phyloP scores from a whole-genome alignment of 2,797 vertebrate species.

The Amblyopsis hoosieri region DNA sequence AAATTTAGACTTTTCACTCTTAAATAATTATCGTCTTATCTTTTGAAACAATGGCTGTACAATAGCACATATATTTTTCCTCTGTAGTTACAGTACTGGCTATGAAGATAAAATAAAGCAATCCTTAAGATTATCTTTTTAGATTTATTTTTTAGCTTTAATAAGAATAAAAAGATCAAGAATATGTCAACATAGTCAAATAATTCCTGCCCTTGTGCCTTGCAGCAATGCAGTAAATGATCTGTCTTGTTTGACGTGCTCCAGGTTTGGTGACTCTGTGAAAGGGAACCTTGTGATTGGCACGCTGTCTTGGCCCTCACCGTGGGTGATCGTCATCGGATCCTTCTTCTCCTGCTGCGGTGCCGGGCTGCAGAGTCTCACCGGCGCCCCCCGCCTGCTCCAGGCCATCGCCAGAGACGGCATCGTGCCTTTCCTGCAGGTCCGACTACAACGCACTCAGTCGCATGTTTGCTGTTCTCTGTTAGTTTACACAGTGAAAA shows the following conservation, averaged over 20 bases:
- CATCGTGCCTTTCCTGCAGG: slow-evolving; percentile 92
- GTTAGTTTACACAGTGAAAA: background rate
- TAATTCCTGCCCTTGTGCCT: background rate
- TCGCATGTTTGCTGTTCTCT: background rate
- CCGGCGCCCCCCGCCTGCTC: slow-evolving; percentile 90
- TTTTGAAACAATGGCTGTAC: no score
- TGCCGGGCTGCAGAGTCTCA: slow-evolving; percentile 93
- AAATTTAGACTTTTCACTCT: no score
- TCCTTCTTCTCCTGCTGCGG: slow-evolving; percentile 97
- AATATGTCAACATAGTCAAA: background rate
- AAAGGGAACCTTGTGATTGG: slow-evolving; percentile 93
- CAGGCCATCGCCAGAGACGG: slow-evolving; percentile 95
- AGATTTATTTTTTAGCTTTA: no score
- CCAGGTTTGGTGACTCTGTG: slow-evolving; percentile 91
- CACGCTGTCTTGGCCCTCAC: slow-evolving; percentile 93
- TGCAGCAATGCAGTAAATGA: background rate
- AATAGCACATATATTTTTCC: no score
- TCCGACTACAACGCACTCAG: slow-evolving; percentile 48
- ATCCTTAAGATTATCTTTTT: no score
- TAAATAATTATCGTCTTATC: no score
- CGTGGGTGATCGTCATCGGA: slow-evolving; percentile 97
- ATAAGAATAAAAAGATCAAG: background rate
- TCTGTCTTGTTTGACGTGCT: background rate
- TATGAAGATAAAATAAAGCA: no score
- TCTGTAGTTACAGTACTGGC: no score